Evolutionary conservation across 1,140 invertebrate genomes (phyloP).

Genomic region (Vanessa tameamea): DNA sequence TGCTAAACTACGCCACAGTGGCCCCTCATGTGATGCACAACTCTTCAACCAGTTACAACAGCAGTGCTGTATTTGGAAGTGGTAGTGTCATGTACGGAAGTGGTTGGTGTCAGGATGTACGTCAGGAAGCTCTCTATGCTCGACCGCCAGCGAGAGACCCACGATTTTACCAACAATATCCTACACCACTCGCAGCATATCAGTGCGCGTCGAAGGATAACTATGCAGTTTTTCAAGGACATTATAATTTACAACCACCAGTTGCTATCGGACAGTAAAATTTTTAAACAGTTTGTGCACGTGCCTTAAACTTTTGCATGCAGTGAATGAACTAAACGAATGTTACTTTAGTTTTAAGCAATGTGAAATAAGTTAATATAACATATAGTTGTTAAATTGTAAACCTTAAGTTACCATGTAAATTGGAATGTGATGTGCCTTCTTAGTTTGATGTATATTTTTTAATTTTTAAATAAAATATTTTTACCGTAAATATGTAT

Average conservation of each 20-base stretch:
- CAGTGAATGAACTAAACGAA: slow-evolving; percentile 11
- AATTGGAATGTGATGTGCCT: slow-evolving; percentile 47
- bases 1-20: slow-evolving; percentile 56
- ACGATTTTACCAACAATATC: slow-evolving; percentile 71
- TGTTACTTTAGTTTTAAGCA: slow-evolving; percentile 11
- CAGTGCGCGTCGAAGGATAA: slow-evolving; percentile 77
- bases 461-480: slow-evolving; percentile 41
- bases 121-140: slow-evolving; percentile 59
- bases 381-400: slow-evolving; percentile 6
- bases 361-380: slow-evolving; percentile 21
- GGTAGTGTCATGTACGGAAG: slow-evolving; percentile 41
- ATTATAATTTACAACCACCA: slow-evolving; percentile 75
- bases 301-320: slow-evolving; percentile 24
- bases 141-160: slow-evolving; percentile 51
- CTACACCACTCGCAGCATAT: slow-evolving; percentile 60
- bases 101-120: slow-evolving; percentile 64
- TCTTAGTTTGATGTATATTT: slow-evolving; percentile 32
- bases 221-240: slow-evolving; percentile 76
- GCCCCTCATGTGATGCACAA: slow-evolving; percentile 53
- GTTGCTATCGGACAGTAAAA: slow-evolving; percentile 58
- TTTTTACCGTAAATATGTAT: slow-evolving; percentile 20
- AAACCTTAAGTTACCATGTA: slow-evolving; percentile 50
- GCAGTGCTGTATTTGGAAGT: slow-evolving; percentile 49
- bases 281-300: slow-evolving; percentile 5
- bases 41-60: slow-evolving; percentile 51